A percentile compares a stretch with the other conserved stretches of the same genome.
phyloP scores from a whole-genome alignment of 2,113 vertebrate genomes.

The Campylorhamphus procurvoides region DNA sequence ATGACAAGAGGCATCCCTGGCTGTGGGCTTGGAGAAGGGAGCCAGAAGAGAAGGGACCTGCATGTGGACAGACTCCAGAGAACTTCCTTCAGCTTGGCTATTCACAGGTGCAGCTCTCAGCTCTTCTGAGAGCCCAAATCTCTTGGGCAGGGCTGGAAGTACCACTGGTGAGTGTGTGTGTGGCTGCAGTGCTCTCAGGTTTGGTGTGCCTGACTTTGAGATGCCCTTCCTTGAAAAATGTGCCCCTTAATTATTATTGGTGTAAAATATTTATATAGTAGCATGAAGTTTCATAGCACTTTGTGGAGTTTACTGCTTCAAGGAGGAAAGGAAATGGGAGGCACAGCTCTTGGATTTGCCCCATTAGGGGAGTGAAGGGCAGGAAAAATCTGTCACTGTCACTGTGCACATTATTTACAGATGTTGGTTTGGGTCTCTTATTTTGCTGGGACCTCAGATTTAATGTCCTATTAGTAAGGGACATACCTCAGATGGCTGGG shows the following conservation, averaged over 20 bases:
- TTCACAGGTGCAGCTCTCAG: neutral
- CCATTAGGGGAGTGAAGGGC: neutral
- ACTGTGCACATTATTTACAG: neutral
- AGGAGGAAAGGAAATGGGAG: neutral
- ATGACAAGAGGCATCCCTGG: rapidly evolving
- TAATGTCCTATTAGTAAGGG: neutral
- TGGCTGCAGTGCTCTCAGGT: neutral
- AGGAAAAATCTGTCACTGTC: neutral
- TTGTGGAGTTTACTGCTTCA: neutral
- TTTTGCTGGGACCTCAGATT: neutral
- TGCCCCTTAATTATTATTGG: neutral
- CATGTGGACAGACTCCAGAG: neutral
- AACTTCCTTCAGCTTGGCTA: neutral
- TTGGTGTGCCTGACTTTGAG: neutral
- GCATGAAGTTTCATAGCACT: neutral
- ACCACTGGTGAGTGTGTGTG: rapidly evolving
- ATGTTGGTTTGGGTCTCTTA: neutral
- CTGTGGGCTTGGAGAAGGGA: neutral
- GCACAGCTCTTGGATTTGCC: neutral
- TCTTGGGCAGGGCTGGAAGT: neutral
- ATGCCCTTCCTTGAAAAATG: neutral
- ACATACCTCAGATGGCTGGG: neutral
- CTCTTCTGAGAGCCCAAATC: neutral
- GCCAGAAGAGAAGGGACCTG: neutral
- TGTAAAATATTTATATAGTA: neutral